Evolutionary conservation across 2,797 vertebrate species (phyloP).

Genomic region (Novumbra hubbsi): DNA sequence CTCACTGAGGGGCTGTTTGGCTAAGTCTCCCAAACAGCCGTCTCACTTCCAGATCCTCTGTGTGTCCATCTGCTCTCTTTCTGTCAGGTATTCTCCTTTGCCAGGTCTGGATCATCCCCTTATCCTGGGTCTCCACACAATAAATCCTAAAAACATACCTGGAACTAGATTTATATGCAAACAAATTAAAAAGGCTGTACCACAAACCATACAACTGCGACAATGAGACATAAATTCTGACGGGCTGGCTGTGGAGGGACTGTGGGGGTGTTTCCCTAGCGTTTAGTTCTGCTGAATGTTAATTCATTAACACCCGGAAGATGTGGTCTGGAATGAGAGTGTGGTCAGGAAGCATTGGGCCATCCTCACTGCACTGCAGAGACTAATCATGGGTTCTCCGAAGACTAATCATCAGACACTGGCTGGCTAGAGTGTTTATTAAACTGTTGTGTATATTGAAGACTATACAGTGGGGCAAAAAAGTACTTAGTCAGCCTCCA

Average conservation of each 20-base stretch:
- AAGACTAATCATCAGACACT: not conserved
- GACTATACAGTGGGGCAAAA: no score
- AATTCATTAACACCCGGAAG: not conserved
- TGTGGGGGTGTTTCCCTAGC: not conserved
- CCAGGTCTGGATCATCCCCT: conserved; percentile 21
- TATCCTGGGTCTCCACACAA: not conserved
- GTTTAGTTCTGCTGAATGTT: not conserved
- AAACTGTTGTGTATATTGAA: not conserved
- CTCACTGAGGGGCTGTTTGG: conserved; percentile 12
- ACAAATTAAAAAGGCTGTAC: not conserved
- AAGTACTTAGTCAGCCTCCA: no score
- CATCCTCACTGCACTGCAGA: not conserved
- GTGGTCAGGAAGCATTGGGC: not conserved
- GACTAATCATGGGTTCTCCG: not conserved
- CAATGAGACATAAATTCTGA: conserved; percentile 15
- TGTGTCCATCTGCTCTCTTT: conserved; percentile 41
- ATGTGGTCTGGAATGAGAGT: not conserved
- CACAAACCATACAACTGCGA: conserved; percentile 30
- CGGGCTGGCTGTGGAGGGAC: not conserved
- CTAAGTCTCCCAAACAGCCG: conserved; percentile 4
- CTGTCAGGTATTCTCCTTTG: conserved; percentile 8
- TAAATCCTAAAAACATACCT: not conserved
- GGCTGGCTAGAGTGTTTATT: not conserved
- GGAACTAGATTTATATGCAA: not conserved
- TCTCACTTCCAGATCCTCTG: conserved; percentile 25